phyloP scores from a whole-genome alignment of 2,113 vertebrate genomes.

The Callospermophilus lateralis region DNA sequence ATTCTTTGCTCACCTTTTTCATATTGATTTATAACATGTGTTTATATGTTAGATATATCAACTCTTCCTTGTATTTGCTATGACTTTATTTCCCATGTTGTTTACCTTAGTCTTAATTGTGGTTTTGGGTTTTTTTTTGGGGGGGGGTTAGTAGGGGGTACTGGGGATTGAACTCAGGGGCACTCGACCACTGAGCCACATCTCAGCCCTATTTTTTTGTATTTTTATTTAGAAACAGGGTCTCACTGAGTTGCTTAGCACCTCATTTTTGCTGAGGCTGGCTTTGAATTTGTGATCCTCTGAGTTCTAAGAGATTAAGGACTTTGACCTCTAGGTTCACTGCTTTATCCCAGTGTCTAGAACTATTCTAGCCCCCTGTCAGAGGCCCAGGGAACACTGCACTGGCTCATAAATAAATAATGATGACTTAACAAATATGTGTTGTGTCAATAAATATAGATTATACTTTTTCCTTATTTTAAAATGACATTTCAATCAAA shows the following conservation, averaged over 20 bases:
- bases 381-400: neutral
- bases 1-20: neutral
- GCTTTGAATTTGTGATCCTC: no score
- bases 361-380: neutral
- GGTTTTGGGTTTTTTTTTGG: no score
- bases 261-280: no score
- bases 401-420: neutral
- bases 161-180: no score
- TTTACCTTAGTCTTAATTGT: neutral
- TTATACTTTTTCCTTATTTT: neutral
- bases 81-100: neutral
- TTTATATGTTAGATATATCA: neutral
- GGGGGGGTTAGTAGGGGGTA: no score
- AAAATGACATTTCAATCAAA: neutral
- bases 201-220: no score
- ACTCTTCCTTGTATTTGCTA: neutral
- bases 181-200: no score
- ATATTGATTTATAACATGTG: constrained; percentile 17
- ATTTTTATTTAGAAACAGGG: no score
- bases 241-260: no score
- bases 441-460: neutral
- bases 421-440: neutral
- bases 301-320: neutral
- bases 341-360: neutral
- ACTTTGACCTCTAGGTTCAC: neutral